Conservation (phyloP, 2,113 vertebrate genomes). For the Hippoglossus stenolepis region DNA sequence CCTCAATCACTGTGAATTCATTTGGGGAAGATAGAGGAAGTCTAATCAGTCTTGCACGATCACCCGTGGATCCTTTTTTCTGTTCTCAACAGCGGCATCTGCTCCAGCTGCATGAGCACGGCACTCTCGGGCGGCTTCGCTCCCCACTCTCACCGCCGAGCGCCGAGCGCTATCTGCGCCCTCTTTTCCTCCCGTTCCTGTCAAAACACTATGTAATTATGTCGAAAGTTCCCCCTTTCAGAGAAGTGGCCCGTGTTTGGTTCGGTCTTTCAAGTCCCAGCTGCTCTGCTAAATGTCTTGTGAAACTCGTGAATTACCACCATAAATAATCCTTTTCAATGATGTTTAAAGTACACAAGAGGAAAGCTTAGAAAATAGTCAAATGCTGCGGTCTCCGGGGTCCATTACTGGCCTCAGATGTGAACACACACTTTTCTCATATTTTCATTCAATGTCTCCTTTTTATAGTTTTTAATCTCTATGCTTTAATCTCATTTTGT, state of each 20-base stretch:
- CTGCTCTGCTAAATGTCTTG: constrained; percentile 74
- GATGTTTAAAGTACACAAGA: constrained; percentile 23
- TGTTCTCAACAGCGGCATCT: constrained; percentile 75
- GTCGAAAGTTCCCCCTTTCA: constrained; percentile 67
- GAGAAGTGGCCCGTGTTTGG: constrained; percentile 70
- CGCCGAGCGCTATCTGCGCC: constrained; percentile 47
- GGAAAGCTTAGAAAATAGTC: constrained; percentile 11
- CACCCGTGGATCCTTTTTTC: constrained; percentile 67
- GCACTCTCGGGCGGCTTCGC: constrained; percentile 37
- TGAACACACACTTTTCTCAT: not conserved
- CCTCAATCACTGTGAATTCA: constrained; percentile 77
- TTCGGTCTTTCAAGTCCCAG: constrained; percentile 80
- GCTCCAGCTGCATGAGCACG: constrained; percentile 65
- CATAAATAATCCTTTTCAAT: constrained; percentile 52
- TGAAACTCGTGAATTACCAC: constrained; percentile 58
- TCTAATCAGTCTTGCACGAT: constrained; percentile 76
- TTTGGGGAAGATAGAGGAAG: constrained; percentile 69
- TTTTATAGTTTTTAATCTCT: not conserved
- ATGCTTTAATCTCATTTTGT: not conserved
- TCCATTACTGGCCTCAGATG: constrained; percentile 2
- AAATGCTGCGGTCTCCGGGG: not conserved
- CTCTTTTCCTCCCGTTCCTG: constrained; percentile 67
- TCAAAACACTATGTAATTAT: constrained; percentile 80
- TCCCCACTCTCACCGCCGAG: constrained; percentile 36
- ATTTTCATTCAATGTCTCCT: not conserved